Percentiles rank a stretch among this genome's conserved stretches.
These are phyloP conservation scores for Drosophila kurseongensis DNA, from an alignment of 1,140 invertebrate species.

Conservation along the genomic window DNA sequence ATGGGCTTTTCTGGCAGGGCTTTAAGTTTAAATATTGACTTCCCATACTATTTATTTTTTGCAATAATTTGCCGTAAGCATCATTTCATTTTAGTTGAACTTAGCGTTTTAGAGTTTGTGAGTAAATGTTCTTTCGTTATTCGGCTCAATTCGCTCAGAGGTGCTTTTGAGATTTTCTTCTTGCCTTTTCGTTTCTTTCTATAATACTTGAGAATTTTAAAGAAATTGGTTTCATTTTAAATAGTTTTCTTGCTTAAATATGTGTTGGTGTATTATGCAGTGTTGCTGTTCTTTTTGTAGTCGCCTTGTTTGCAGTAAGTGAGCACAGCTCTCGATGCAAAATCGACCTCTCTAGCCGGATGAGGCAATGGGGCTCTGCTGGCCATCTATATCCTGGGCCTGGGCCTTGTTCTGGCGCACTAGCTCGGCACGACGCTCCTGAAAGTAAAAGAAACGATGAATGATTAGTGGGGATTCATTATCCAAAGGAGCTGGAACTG, in stretches of 20 bases:
- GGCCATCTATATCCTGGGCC: constrained; percentile 65
- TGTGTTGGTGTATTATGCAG: constrained; percentile 47
- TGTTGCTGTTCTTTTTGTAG: constrained; percentile 26
- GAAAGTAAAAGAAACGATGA: constrained; percentile 65
- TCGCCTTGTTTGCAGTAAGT: constrained; percentile 19
- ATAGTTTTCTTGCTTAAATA: constrained; percentile 43
- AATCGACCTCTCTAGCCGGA: constrained; percentile 64
- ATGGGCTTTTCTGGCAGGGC: constrained; percentile 7
- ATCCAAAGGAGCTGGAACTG: background rate
- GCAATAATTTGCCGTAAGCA: constrained; percentile 60
- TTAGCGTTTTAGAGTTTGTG: constrained; percentile 16
- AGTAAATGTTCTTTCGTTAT: constrained; percentile 37
- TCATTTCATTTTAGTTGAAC: constrained; percentile 21
- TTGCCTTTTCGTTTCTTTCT: constrained; percentile 31
- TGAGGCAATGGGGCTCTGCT: constrained; percentile 74
- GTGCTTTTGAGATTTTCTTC: constrained; percentile 26
- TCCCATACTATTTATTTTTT: constrained; percentile 54
- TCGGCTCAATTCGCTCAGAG: constrained; percentile 49
- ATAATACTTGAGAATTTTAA: constrained; percentile 73
- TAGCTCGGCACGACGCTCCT: constrained; percentile 93
- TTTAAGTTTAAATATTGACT: constrained; percentile 34
- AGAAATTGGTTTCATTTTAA: constrained; percentile 53
- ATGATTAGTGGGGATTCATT: background rate
- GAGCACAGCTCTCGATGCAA: constrained; percentile 24
- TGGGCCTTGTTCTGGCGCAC: constrained; percentile 93